Conservation (phyloP, 2,113 vertebrate genomes). For the Ptilonorhynchus violaceus region DNA sequence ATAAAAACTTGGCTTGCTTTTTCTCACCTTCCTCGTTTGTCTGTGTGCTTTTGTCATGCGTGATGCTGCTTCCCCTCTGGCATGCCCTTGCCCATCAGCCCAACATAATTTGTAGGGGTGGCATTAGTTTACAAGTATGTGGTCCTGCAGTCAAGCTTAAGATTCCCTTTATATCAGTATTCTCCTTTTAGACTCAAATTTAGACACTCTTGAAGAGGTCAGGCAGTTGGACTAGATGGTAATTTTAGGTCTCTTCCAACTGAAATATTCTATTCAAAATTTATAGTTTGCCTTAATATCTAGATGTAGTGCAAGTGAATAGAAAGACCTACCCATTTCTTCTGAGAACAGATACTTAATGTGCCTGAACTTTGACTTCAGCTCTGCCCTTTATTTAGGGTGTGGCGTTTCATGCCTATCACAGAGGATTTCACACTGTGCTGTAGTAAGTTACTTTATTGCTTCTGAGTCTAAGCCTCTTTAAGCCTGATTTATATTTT, state of each 20-base stretch:
- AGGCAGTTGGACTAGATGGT: not conserved
- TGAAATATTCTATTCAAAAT: not conserved
- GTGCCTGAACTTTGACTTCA: conserved; percentile 33
- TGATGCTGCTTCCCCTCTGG: not conserved
- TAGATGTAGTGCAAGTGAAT: not conserved
- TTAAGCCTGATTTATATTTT: not conserved
- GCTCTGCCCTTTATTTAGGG: not conserved
- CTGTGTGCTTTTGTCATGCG: not conserved
- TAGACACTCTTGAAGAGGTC: not conserved
- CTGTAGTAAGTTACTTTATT: not conserved
- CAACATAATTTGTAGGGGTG: not conserved
- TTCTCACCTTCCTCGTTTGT: not conserved
- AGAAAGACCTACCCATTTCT: not conserved
- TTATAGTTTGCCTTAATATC: not conserved
- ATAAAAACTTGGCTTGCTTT: not conserved
- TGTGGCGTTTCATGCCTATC: not conserved
- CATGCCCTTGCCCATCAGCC: not conserved
- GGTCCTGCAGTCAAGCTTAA: not conserved
- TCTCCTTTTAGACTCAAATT: not conserved
- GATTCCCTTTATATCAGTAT: not conserved
- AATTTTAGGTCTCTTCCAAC: not conserved
- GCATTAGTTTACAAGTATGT: not conserved
- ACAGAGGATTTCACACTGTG: not conserved
- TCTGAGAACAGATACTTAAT: not conserved
- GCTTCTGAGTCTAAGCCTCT: not conserved